Evolutionary conservation across 2,113 vertebrate genomes (phyloP).

Genomic region (Noturus placidus): DNA sequence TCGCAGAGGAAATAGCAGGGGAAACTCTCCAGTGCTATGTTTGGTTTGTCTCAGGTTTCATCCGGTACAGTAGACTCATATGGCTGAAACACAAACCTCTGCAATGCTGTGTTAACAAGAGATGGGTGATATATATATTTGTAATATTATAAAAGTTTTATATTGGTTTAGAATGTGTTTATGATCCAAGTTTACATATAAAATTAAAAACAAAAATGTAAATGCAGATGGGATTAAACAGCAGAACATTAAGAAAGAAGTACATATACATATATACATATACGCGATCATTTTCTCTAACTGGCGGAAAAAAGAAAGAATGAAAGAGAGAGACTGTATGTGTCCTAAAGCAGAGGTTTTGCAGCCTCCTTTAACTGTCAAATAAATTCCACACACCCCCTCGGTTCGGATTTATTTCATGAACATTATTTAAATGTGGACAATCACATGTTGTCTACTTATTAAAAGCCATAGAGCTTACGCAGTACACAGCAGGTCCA

Average conservation of each 20-base stretch:
- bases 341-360: not conserved
- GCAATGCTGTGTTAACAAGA: not conserved
- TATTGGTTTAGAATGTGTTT: not conserved
- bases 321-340: not conserved
- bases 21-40: not conserved
- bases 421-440: not conserved
- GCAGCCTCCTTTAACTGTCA: not conserved
- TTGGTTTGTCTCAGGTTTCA: not conserved
- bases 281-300: not conserved
- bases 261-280: too few relatives aligned
- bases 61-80: not conserved
- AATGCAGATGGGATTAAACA: not conserved
- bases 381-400: not conserved
- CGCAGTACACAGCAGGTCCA: not conserved
- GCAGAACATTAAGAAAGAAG: not conserved
- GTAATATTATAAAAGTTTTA: not conserved
- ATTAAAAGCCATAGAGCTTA: not conserved
- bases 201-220: not conserved
- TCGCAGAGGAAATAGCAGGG: not conserved
- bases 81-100: not conserved
- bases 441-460: not conserved
- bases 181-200: not conserved
- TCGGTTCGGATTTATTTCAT: not conserved
- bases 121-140: not conserved
- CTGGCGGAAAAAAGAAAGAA: not conserved